These are phyloP conservation scores for Sporophila hypoxantha DNA, from an alignment of 2,113 vertebrate species.

Conservation along the genomic window DNA sequence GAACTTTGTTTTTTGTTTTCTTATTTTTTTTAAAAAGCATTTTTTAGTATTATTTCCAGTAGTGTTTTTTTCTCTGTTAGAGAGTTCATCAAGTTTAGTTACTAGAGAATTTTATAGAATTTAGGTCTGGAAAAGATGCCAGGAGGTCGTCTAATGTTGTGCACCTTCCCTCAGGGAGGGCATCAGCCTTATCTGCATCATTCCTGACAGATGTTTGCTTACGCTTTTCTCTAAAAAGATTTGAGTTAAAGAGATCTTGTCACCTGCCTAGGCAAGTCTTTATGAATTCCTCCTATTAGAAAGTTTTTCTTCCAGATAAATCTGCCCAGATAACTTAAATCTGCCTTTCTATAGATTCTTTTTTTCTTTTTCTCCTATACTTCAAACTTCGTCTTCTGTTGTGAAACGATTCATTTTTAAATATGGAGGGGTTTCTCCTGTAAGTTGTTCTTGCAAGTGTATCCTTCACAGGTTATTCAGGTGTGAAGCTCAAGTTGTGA, in stretches of 20 bases:
- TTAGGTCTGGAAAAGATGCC: background rate
- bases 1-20: no score
- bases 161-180: background rate
- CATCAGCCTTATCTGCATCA: background rate
- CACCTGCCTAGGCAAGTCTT: background rate
- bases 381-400: background rate
- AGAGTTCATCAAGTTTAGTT: background rate
- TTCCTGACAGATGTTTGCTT: background rate
- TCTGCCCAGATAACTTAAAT: background rate
- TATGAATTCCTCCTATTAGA: background rate
- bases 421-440: background rate
- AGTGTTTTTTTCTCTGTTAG: background rate
- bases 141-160: background rate
- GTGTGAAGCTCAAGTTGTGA: background rate
- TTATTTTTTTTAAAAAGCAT: background rate
- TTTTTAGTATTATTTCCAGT: background rate
- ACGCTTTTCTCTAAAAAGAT: background rate
- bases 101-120: background rate
- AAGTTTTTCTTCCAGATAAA: background rate
- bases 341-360: background rate
- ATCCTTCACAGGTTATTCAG: background rate
- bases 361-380: fast-evolving
- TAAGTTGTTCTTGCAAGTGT: background rate
- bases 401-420: background rate
- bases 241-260: background rate